Evolutionary conservation across 2,888 invertebrate genomes (phyloP), one percentile per base, ranked within the genome.

Genomic region (Sialis fuliginosa): DNA sequence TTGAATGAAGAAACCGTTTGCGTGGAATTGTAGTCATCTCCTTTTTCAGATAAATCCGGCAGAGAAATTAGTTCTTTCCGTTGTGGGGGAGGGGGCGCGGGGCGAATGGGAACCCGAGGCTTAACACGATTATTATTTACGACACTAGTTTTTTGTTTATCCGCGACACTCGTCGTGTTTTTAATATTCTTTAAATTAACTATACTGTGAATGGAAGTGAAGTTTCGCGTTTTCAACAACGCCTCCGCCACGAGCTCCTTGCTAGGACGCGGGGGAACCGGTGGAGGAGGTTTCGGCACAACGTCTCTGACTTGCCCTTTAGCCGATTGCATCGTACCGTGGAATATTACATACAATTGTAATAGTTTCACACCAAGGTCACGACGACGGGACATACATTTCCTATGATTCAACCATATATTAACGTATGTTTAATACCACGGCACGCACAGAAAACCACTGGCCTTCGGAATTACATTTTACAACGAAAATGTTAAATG

Each of bases 231-330:
- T 64, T 80, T 80, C 50, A 81, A 79, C 52, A 83, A 67, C 48
- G 82, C 80, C 65, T 80, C 81, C 47, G 79, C 79, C 47, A 81
- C 78, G 58, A 79, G 70, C 57, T 74, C 78, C 59, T 80, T 76
- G 62, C 79, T 81, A 48, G 86, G 86, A 57, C 86, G 71, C 54
- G 86, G 86, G 48, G 86, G 86, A 54, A 86, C 84, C 56, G 86
- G 86, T 54, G 86, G 86, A 53, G 81, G 79, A 50, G 79, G 77
- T 59, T 74, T 62, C 10, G 54, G 22, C 4, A 22, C 22, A 22
- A 22, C 22, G 22, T 22, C 22, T 22, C 22, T 22, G 4, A 22
- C 22, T 22, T 22, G 22, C 22, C 22, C 10, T 35, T 35, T 35
- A 10, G 9, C 35, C 10, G 9, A 10, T 35, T n/a, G 35, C 10